phyloP scores from a whole-genome alignment of 2,113 vertebrate species.

The Tenrec ecaudatus region DNA sequence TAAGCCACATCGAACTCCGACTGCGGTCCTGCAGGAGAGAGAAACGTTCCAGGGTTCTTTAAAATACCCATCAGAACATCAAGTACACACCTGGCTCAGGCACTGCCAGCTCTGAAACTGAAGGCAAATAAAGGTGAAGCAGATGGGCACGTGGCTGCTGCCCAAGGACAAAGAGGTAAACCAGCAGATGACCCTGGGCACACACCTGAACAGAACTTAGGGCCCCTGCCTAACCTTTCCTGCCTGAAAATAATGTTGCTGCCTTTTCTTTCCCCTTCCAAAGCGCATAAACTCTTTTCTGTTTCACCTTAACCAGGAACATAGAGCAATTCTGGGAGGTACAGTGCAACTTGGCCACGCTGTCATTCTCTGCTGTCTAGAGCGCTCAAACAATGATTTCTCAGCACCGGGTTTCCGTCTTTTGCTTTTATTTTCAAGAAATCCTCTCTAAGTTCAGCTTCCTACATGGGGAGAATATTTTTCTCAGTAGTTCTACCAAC shows the following conservation, averaged over 20 bases:
- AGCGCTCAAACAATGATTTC: not conserved
- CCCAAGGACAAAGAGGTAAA: not conserved
- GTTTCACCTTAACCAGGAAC: not conserved
- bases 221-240: not conserved
- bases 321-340: not conserved
- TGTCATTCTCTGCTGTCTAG: not conserved
- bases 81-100: not conserved
- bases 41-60: not conserved
- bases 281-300: not conserved
- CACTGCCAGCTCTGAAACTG: not conserved
- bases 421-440: not conserved
- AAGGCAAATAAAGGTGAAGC: not conserved
- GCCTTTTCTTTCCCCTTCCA: not conserved
- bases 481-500: not conserved
- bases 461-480: not conserved
- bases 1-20: rapidly evolving
- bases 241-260: not conserved
- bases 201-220: rapidly evolving
- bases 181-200: too few relatives aligned
- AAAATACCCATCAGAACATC: not conserved
- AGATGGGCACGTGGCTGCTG: not conserved
- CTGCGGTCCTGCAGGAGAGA: not conserved
- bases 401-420: not conserved
- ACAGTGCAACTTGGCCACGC: not conserved
- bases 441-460: not conserved